A percentile compares a stretch with the other conserved stretches of the same genome.
These are phyloP conservation scores for Alca torda DNA, from an alignment of 2,797 vertebrate genomes.

Conservation along the genomic window DNA sequence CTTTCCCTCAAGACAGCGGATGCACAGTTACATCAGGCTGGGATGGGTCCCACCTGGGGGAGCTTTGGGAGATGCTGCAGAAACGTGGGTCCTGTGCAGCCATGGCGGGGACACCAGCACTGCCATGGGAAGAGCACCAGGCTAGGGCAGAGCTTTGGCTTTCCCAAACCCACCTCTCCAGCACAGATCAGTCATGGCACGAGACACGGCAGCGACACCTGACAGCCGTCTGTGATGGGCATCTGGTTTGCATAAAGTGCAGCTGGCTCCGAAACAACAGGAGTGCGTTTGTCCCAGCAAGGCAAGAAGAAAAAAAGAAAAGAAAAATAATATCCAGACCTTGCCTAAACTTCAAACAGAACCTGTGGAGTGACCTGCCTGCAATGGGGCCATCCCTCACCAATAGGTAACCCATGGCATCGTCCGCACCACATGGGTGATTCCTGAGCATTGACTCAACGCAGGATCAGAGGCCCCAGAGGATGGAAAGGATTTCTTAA, in stretches of 20 bases:
- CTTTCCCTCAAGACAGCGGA: neutral
- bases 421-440: rapidly evolving
- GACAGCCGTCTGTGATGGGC: neutral
- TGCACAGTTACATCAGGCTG: neutral
- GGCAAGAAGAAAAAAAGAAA: neutral
- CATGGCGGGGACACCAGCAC: rapidly evolving
- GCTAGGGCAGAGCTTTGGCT: neutral
- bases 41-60: neutral
- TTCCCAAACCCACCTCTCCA: neutral
- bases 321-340: neutral
- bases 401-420: rapidly evolving
- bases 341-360: neutral
- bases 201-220: neutral
- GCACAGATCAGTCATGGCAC: neutral
- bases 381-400: rapidly evolving
- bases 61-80: neutral
- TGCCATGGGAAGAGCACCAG: neutral
- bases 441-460: neutral
- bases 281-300: neutral
- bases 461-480: neutral
- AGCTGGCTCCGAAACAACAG: neutral
- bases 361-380: neutral
- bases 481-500: neutral
- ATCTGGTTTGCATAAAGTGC: conserved; percentile 12
- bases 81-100: rapidly evolving